These are phyloP conservation scores for Homarus americanus DNA, from an alignment of 1,140 invertebrate species.

Conservation along the genomic window DNA sequence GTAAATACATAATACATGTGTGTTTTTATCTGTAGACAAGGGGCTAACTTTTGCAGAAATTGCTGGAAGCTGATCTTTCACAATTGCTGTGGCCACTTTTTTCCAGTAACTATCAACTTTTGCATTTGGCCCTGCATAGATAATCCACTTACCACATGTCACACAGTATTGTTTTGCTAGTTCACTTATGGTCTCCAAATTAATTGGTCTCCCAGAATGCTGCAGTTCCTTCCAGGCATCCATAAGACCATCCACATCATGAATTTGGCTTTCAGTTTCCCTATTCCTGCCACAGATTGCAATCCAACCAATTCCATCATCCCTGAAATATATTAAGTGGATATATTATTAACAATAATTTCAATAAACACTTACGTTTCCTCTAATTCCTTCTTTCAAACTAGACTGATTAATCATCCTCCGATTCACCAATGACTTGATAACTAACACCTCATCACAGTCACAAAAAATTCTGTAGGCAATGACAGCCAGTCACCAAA, in stretches of 20 bases:
- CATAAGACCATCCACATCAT: neutral
- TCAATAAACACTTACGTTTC: neutral
- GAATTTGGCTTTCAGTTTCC: neutral
- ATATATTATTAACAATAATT: neutral
- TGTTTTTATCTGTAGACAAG: neutral
- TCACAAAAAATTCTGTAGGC: too few relatives aligned
- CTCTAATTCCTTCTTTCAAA: too few relatives aligned
- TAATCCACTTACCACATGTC: neutral
- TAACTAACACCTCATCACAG: too few relatives aligned
- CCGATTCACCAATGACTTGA: too few relatives aligned
- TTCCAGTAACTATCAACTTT: neutral
- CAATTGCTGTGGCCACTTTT: neutral
- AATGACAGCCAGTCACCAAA: too few relatives aligned
- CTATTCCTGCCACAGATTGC: neutral
- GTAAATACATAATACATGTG: neutral
- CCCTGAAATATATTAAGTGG: neutral
- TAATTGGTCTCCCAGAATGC: neutral
- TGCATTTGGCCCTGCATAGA: neutral
- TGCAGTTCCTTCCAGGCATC: neutral
- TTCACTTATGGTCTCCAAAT: neutral
- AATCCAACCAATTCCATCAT: neutral
- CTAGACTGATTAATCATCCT: too few relatives aligned
- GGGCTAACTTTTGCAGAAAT: neutral
- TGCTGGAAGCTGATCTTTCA: neutral
- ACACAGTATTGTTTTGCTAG: neutral